These are phyloP conservation scores for Dasyurus viverrinus DNA, from an alignment of 2,113 vertebrate genomes.

Conservation along the genomic window DNA sequence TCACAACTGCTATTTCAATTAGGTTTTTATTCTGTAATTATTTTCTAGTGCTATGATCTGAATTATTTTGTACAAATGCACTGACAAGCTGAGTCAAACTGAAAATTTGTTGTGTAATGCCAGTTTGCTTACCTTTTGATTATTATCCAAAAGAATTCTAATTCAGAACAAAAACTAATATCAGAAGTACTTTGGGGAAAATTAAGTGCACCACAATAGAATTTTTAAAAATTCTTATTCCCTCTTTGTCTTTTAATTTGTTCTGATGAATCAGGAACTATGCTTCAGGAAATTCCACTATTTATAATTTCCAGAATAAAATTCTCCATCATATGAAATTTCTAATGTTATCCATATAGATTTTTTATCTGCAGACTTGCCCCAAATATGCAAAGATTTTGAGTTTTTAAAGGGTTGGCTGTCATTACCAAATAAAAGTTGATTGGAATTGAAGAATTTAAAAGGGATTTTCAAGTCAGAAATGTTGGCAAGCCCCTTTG, in stretches of 20 bases:
- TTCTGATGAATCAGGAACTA: neutral
- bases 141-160: neutral
- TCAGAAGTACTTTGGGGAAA: slow-evolving; percentile 22
- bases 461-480: neutral
- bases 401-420: neutral
- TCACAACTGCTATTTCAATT: neutral
- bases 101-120: slow-evolving; percentile 14
- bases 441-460: neutral
- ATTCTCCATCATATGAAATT: neutral
- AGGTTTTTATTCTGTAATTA: neutral
- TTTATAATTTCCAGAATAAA: slow-evolving; percentile 19
- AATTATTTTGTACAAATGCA: slow-evolving; percentile 25
- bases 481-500: neutral
- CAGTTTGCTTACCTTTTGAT: slow-evolving; percentile 10
- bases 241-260: neutral
- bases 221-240: slow-evolving; percentile 11
- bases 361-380: neutral
- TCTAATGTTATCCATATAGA: neutral
- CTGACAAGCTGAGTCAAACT: slow-evolving; percentile 22
- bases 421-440: neutral
- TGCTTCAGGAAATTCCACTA: neutral
- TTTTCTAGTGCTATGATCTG: slow-evolving; percentile 16
- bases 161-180: slow-evolving; percentile 29
- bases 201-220: no score
- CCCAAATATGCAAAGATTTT: neutral